A percentile compares a stretch with the other conserved stretches of the same genome.
These are phyloP conservation scores for Sapajus apella DNA, from an alignment of 2,113 vertebrate genomes.

Conservation along the genomic window DNA sequence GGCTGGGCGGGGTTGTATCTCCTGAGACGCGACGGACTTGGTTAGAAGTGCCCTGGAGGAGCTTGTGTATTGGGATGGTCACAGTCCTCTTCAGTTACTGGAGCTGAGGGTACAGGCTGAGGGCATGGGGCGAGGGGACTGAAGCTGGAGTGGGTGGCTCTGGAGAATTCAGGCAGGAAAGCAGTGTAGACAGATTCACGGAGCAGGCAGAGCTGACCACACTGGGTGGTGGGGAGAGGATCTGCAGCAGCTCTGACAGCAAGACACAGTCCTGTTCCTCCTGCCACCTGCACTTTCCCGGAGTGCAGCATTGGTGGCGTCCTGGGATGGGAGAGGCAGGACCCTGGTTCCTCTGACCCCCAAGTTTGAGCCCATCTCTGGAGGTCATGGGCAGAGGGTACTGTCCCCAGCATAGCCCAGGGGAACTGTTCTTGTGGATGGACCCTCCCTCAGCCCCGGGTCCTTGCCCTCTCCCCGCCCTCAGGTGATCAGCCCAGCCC, in stretches of 20 bases:
- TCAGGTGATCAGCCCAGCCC: not conserved
- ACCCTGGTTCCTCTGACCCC: not conserved
- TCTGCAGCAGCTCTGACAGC: not conserved
- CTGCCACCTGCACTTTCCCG: not conserved
- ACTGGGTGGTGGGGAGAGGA: fast-evolving
- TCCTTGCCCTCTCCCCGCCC: not conserved
- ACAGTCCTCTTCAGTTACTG: not conserved
- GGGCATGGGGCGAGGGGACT: not conserved
- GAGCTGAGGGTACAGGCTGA: not conserved
- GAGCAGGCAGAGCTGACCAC: fast-evolving
- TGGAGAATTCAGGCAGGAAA: not conserved
- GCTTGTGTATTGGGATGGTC: too few relatives aligned
- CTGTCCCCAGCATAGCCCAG: not conserved
- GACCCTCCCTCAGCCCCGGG: not conserved
- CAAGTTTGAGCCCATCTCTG: not conserved
- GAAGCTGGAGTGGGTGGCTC: not conserved
- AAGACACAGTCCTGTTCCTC: not conserved
- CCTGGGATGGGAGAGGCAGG: not conserved
- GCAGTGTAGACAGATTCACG: not conserved
- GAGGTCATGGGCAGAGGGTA: too few relatives aligned
- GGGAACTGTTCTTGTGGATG: not conserved
- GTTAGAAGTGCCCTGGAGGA: too few relatives aligned
- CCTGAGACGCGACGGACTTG: fast-evolving
- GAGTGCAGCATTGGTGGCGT: too few relatives aligned
- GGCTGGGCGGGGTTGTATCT: too few relatives aligned